These are phyloP conservation scores for Azorinus chamasolen DNA, from an alignment of 2,888 invertebrate species.

Conservation along the genomic window DNA sequence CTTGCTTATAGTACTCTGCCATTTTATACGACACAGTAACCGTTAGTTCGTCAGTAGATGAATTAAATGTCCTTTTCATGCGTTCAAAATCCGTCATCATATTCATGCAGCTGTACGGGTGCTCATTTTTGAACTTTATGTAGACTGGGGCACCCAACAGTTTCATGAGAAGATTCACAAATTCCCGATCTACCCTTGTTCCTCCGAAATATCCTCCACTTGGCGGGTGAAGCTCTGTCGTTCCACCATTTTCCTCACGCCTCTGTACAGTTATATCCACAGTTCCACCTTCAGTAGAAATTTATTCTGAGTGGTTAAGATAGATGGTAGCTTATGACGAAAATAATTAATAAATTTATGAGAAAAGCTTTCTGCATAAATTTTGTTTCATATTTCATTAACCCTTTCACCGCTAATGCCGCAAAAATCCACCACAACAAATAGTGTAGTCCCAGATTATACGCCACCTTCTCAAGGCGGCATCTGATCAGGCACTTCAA, in stretches of 20 bases:
- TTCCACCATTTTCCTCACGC: constrained; percentile 6
- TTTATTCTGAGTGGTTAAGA: no score
- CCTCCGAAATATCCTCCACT: constrained; percentile 47
- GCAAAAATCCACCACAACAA: no score
- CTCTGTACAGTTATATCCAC: constrained; percentile 45
- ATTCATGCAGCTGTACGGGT: constrained; percentile 37
- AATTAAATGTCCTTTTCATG: constrained; percentile 42
- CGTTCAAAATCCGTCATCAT: constrained; percentile 48
- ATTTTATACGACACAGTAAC: constrained; percentile 40
- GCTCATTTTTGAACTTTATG: constrained; percentile 15
- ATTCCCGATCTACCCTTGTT: constrained; percentile 25
- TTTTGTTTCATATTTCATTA: no score
- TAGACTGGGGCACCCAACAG: constrained; percentile 42
- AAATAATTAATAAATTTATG: no score
- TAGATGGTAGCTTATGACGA: no score
- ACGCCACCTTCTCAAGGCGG: no score
- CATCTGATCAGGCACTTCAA: no score
- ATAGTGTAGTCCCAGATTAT: no score
- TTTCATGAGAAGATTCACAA: constrained; percentile 27
- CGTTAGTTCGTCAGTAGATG: constrained; percentile 24
- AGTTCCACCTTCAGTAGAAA: constrained; percentile 28
- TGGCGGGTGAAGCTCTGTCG: constrained; percentile 34
- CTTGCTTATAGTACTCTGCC: constrained; percentile 4
- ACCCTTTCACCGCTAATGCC: no score
- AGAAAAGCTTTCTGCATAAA: no score